Evolutionary conservation across 2,888 invertebrate genomes (phyloP).

Genomic region (Teleiodes luculella): DNA sequence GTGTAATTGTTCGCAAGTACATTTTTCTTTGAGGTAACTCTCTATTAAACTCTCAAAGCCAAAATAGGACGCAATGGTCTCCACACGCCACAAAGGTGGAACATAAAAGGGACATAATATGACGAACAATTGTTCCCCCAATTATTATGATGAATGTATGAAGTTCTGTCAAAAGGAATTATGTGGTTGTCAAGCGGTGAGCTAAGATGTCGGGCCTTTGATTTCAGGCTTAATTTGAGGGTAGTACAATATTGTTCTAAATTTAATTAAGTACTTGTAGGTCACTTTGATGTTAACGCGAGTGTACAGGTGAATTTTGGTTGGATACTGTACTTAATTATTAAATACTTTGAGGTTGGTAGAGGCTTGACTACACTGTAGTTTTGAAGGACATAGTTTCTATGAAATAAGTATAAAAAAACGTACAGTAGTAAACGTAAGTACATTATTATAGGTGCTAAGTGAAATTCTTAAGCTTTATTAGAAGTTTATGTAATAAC

Average conservation of each 20-base stretch:
- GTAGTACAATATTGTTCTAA: slow-evolving; percentile 4
- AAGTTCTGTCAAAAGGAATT: slow-evolving; percentile 15
- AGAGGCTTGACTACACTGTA: too few relatives aligned
- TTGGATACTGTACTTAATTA: too few relatives aligned
- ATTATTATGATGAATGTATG: slow-evolving; percentile 70
- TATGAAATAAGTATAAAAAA: too few relatives aligned
- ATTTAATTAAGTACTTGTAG: not conserved
- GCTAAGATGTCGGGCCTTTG: slow-evolving; percentile 1
- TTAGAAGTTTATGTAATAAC: too few relatives aligned
- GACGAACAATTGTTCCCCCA: slow-evolving; percentile 70
- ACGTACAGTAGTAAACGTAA: too few relatives aligned
- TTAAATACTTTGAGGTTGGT: too few relatives aligned
- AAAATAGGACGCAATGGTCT: slow-evolving; percentile 69
- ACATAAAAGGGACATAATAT: slow-evolving; percentile 73
- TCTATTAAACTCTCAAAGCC: slow-evolving; percentile 73
- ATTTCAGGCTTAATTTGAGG: not conserved
- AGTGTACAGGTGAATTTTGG: not conserved
- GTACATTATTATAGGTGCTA: too few relatives aligned
- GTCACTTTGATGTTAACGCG: not conserved
- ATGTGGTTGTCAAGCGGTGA: slow-evolving; percentile 1
- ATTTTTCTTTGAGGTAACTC: slow-evolving; percentile 79
- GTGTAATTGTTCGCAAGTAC: slow-evolving; percentile 76
- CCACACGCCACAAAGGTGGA: slow-evolving; percentile 37
- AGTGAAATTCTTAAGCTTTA: too few relatives aligned
- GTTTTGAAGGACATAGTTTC: too few relatives aligned